Evolutionary conservation across 2,888 invertebrate species (phyloP), one percentile per base, ranked within the genome.

Genomic region (Andrena hattorfiana): DNA sequence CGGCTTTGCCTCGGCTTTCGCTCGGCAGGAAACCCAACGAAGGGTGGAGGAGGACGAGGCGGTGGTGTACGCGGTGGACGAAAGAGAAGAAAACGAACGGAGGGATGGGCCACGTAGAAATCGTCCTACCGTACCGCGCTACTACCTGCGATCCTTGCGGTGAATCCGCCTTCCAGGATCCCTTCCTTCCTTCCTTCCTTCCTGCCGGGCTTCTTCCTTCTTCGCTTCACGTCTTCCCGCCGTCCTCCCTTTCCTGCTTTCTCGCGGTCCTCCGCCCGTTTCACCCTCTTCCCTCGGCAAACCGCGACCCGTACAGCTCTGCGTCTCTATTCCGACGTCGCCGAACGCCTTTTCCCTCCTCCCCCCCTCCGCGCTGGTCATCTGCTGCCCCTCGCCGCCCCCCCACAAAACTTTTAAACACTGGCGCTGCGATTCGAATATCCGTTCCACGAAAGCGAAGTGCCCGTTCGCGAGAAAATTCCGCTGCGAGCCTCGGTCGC

Each of bases 161-260:
- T 88, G 88, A 88, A 87, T 87, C 86, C 90, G 89, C 88, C 87
- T 89, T 88, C 85, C 83, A 87, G 85, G 81, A 81, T 85, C 84
- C 86, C 88, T 89, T 85, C 88, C 86, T 87, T 89, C 89, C 86
- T 87, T 89, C 89, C 86, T 89, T 88, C 88, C 86, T 87, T 90
- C 86, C 85, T 87, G 86, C 84, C 85, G 69, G 26, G 35, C 77
- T 83, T 78, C 82, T 79, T 83, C 76, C 71, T 83, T 64, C 81
- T 60, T 73, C 56, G 59, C 70, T 75, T 51, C 77, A 62, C 54
- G 7, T 77, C 81, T 74, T 74, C 49, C 20, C 59, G 51, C 30
- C 16, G 59, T 69, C 51, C 60, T 32, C n/a, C 20, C 35, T 59
- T 56, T 70, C 23, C 54, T 69, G 23, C 62, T 60, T 42, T 48